Evolutionary conservation across 1,140 invertebrate genomes (phyloP).

Genomic region (Tetragnatha versicolor): DNA sequence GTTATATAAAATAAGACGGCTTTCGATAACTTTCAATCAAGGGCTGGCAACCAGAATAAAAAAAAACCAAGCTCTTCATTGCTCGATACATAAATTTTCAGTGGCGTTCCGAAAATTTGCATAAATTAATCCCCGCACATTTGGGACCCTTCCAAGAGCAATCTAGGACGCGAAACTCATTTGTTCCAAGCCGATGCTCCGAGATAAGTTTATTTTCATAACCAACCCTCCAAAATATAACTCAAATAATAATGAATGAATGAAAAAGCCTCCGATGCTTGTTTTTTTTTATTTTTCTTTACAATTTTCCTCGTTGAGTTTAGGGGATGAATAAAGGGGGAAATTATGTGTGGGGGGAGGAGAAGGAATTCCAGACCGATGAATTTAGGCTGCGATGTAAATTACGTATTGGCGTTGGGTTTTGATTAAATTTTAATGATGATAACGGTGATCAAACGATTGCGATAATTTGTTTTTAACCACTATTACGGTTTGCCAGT

Average conservation of each 20-base stretch:
- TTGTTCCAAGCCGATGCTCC: conserved; percentile 2
- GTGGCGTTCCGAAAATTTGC: conserved; percentile 6
- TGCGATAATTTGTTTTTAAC: too few relatives aligned
- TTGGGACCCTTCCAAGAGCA: conserved; percentile 20
- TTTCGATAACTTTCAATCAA: conserved; percentile 21
- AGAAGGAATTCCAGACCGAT: too few relatives aligned
- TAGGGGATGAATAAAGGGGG: neutral
- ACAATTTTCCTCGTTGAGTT: neutral
- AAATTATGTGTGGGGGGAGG: too few relatives aligned
- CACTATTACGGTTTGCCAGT: too few relatives aligned
- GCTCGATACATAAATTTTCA: conserved; percentile 34
- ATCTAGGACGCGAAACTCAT: conserved; percentile 20
- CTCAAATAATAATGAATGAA: neutral
- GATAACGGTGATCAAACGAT: too few relatives aligned
- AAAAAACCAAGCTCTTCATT: conserved; percentile 26
- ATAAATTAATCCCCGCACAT: conserved; percentile 30
- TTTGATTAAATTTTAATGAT: too few relatives aligned
- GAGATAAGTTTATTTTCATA: conserved; percentile 38
- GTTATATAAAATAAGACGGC: conserved; percentile 7
- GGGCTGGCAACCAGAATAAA: conserved; percentile 8
- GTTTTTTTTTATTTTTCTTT: neutral
- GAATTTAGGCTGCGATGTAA: too few relatives aligned
- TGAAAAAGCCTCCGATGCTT: neutral
- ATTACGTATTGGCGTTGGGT: too few relatives aligned
- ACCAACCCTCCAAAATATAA: conserved; percentile 9